Base-by-base conservation (phyloP, 2,888 invertebrate genomes). In the Drosophila demipolita region DNA sequence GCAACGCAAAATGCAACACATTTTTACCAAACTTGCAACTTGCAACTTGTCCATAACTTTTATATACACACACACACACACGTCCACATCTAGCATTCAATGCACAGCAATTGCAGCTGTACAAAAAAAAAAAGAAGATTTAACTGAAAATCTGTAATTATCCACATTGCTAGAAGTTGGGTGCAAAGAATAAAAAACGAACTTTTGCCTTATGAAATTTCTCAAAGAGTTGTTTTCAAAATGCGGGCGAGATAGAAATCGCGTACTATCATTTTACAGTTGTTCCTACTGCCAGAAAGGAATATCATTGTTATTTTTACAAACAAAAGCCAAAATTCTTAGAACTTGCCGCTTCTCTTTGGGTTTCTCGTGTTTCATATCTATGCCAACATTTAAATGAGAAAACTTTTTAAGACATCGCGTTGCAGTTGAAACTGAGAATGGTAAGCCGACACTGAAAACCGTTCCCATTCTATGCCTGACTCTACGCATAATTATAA, bases 341-440 rank as follows among this genome's bases (percentile, higher is more conserved):
- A 48, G 20, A 20, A 45, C 49, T 49, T 50, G 33, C 45, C 17
- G 23, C 40, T 40, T 26, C 11, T 57, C 38, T 49, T 35, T 60
- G 8, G 12, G 32, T 29, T 54, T 26, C 35, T 53, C 36, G 15
- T 40, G 2, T 75, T 75, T 72, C 73, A 73, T 75, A 76, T 84
- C 82, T 80, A 63, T 66, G 75, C 76, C 73, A 78, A 90, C 75
- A 80, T 80, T 82, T 87, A 87, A 91, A 90, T 90, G 90, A 87
- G 80, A 91, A 91, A 90, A 91, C 69, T 90, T 90, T 90, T 83
- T 62, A 64, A 61, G 53, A 36, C 53, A 60, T 49, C 70, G 66
- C 65, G 68, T 65, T 72, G 49, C 45, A 42, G 26, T 38, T 60
- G 29, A 45, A 32, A 42, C 40, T 12, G 38, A 23, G 12, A 7